Conservation (phyloP, 2,888 invertebrate genomes). For the Pantelozetes paolii region DNA sequence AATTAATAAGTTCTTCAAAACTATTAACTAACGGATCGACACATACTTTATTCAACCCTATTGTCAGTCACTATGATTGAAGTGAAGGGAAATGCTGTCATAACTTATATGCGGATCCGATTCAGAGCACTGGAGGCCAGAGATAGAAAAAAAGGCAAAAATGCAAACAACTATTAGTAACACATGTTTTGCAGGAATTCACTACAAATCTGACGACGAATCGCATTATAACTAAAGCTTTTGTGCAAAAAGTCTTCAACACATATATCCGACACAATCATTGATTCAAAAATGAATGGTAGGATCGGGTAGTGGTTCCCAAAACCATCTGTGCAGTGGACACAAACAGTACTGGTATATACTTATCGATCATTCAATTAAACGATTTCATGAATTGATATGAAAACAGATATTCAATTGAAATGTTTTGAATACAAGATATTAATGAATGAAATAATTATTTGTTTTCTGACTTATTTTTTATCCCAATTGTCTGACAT, state of each 20-base stretch:
- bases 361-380: no score
- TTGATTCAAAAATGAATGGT: conserved; percentile 31
- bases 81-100: conserved; percentile 5
- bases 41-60: conserved; percentile 8
- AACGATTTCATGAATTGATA: no score
- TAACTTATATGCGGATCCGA: conserved; percentile 13
- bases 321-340: neutral
- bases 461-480: no score
- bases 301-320: neutral
- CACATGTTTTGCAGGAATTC: conserved; percentile 24
- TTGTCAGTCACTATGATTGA: neutral
- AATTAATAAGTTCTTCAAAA: neutral
- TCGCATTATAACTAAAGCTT: conserved; percentile 25
- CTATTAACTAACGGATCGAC: neutral
- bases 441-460: no score
- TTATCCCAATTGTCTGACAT: no score
- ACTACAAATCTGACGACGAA: conserved; percentile 23
- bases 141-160: neutral
- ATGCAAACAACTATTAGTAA: conserved; percentile 36
- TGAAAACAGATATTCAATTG: no score
- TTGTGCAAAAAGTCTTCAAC: conserved; percentile 10
- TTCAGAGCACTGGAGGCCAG: neutral
- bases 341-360: no score
- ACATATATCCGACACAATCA: conserved; percentile 33
- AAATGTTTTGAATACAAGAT: no score